phyloP scores from a whole-genome alignment of 2,113 vertebrate species.

The Phocoena phocoena region DNA sequence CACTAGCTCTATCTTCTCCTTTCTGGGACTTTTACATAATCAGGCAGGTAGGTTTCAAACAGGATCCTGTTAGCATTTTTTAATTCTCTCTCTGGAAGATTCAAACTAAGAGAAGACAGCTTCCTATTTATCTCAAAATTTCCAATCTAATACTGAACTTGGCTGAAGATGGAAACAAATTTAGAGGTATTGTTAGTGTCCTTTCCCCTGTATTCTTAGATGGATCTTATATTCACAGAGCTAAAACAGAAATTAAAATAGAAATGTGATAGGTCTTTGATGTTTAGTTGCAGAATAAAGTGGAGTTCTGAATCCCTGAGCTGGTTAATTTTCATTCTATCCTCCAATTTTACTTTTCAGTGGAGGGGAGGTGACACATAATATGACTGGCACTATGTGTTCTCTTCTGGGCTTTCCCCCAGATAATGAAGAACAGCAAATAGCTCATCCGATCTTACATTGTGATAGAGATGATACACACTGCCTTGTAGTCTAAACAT shows the following conservation, averaged over 20 bases:
- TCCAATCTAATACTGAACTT: not conserved
- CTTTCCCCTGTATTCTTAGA: not conserved
- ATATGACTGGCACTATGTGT: not conserved
- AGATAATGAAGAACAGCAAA: conserved; percentile 38
- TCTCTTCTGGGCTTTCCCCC: conserved; percentile 3
- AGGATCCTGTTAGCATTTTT: not conserved
- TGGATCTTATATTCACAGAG: not conserved
- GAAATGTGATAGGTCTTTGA: not conserved
- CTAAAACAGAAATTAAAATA: conserved; percentile 40
- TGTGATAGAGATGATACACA: conserved; percentile 60
- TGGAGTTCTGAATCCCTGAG: not conserved
- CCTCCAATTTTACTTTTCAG: conserved; percentile 29
- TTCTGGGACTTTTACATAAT: not conserved
- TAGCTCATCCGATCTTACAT: not conserved
- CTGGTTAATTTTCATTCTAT: not conserved
- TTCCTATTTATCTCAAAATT: not conserved
- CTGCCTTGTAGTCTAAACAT: conserved; percentile 40
- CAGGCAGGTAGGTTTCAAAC: not conserved
- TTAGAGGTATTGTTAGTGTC: not conserved
- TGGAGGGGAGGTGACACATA: not conserved
- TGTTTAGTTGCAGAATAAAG: not conserved
- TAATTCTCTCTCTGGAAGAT: not conserved
- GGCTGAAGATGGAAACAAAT: not conserved
- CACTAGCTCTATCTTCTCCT: not conserved
- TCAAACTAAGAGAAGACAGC: not conserved